phyloP scores from a whole-genome alignment of 2,888 invertebrate genomes.

The Synergus japonicus region DNA sequence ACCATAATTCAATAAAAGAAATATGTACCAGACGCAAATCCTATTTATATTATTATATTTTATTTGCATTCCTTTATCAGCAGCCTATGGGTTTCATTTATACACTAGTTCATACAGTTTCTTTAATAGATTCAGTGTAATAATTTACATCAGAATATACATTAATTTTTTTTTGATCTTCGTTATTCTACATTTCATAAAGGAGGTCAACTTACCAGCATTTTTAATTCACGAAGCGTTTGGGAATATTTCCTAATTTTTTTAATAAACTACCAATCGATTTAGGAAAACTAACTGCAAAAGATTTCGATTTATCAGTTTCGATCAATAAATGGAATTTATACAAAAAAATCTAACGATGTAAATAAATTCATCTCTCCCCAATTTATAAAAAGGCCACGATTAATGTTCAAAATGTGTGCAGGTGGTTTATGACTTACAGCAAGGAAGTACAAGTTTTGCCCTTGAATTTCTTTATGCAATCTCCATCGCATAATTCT shows the following conservation, averaged over 20 bases:
- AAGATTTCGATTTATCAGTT: too few relatives aligned
- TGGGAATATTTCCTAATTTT: too few relatives aligned
- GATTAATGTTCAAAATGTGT: slow-evolving; percentile 16
- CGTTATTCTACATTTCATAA: neutral
- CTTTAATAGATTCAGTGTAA: neutral
- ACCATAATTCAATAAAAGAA: neutral
- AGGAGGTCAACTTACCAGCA: neutral
- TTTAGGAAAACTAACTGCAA: too few relatives aligned
- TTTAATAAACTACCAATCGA: too few relatives aligned
- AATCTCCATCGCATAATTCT: slow-evolving; percentile 37
- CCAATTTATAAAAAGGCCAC: neutral
- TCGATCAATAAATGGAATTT: too few relatives aligned
- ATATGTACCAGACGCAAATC: neutral
- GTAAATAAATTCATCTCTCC: neutral
- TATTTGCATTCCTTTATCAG: neutral
- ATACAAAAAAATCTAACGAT: neutral
- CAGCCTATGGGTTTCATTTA: too few relatives aligned
- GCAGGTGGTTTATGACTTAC: slow-evolving; percentile 36
- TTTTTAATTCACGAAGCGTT: too few relatives aligned
- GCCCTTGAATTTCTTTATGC: slow-evolving; percentile 35
- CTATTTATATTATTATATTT: neutral
- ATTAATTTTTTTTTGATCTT: neutral
- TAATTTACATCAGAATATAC: neutral
- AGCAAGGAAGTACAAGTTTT: slow-evolving; percentile 18
- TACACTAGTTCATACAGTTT: too few relatives aligned